Evolutionary conservation across 2,888 invertebrate species (phyloP).

Genomic region (Platycheirus rosarum): DNA sequence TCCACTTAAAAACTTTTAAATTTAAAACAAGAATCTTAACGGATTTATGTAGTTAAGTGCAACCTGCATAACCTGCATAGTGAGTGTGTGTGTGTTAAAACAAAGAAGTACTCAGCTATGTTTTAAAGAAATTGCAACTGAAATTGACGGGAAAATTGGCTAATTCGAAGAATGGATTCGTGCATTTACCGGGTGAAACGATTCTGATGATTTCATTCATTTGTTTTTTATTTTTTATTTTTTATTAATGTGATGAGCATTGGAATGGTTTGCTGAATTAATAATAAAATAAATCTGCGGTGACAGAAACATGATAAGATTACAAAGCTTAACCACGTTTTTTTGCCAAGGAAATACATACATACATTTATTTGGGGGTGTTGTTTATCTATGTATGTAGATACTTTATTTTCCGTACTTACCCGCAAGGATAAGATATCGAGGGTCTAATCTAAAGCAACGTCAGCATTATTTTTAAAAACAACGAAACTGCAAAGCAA

Average conservation of each 20-base stretch:
- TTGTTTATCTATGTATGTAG: too few species aligned
- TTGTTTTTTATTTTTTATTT: background rate
- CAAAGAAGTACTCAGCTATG: background rate
- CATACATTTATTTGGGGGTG: too few species aligned
- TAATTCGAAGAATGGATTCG: slow-evolving; percentile 35
- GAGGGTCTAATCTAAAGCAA: slow-evolving; percentile 1
- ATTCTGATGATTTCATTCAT: slow-evolving; percentile 54
- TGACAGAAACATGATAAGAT: slow-evolving; percentile 57
- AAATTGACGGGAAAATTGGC: slow-evolving; percentile 44
- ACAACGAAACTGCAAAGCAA: background rate
- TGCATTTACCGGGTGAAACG: slow-evolving; percentile 24
- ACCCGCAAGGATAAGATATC: slow-evolving; percentile 7
- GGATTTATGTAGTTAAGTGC: slow-evolving; percentile 8
- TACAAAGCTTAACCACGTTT: slow-evolving; percentile 56
- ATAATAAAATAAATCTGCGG: slow-evolving; percentile 8
- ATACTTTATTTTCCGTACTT: slow-evolving; percentile 9
- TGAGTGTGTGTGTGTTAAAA: slow-evolving; percentile 14
- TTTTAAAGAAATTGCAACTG: slow-evolving; percentile 34
- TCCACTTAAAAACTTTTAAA: background rate
- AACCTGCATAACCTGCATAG: slow-evolving; percentile 2
- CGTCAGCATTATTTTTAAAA: slow-evolving; percentile 10
- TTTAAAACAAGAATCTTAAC: slow-evolving; percentile 8
- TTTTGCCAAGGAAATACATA: slow-evolving; percentile 14
- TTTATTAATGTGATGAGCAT: slow-evolving; percentile 47
- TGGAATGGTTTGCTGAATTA: slow-evolving; percentile 28